A percentile compares a stretch with the other conserved stretches of the same genome.
Evolutionary conservation across 23 tunicate genomes (phyloP).

Genomic region (Styela plicata): DNA sequence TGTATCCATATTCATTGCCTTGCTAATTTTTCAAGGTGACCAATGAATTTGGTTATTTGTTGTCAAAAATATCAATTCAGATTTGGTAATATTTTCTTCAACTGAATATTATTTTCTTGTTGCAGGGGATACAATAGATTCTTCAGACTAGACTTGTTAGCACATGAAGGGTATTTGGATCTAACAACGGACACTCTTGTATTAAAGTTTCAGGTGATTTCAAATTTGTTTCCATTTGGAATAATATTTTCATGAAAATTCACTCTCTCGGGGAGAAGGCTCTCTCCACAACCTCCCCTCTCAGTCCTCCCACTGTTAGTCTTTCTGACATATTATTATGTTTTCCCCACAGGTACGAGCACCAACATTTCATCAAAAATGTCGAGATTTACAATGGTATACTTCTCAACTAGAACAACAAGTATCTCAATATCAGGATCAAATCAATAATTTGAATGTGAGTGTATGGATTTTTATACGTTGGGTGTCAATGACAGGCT

Average conservation of each 20-base stretch:
- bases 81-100: too few species aligned
- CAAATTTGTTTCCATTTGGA: too few species aligned
- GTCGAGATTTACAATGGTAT: constrained; percentile 72
- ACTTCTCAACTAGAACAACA: constrained; percentile 62
- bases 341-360: constrained; percentile 91
- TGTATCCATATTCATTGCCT: too few species aligned
- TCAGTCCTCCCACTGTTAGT: too few species aligned
- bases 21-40: too few species aligned
- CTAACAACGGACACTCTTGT: constrained; percentile 64
- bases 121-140: constrained; percentile 90
- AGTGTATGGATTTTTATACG: constrained; percentile 45
- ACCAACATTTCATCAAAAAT: constrained; percentile 75
- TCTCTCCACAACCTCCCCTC: too few species aligned
- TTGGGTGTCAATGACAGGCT: constrained; percentile 32
- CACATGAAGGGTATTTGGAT: constrained; percentile 86
- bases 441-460: constrained; percentile 70
- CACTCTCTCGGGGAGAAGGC: too few species aligned
- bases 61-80: too few species aligned
- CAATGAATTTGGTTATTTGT: too few species aligned
- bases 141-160: constrained; percentile 70
- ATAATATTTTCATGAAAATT: too few species aligned
- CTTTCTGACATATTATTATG: too few species aligned
- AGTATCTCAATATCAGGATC: constrained; percentile 51
- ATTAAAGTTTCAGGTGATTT: constrained; percentile 80
- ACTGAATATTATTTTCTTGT: neutral